Evolutionary conservation across 2,113 vertebrate genomes (phyloP).

Genomic region (Tympanuchus pallidicinctus): DNA sequence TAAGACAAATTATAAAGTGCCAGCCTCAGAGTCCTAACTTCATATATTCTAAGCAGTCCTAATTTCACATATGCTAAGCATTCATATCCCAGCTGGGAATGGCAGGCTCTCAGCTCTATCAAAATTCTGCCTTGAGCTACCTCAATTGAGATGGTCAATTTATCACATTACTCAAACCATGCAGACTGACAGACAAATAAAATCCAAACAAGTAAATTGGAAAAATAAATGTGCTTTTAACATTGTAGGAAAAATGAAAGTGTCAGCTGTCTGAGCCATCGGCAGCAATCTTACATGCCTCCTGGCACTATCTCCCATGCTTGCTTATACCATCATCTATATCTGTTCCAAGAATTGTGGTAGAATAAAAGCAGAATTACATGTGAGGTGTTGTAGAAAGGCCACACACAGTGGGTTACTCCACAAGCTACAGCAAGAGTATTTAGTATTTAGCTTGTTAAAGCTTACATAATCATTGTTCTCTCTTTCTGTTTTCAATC

Average conservation of each 20-base stretch:
- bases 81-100: background rate
- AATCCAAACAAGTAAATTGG: background rate
- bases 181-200: background rate
- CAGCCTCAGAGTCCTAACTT: background rate
- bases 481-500: slow-evolving; percentile 31
- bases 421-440: background rate
- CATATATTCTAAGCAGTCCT: background rate
- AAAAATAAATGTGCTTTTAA: slow-evolving; percentile 10
- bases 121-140: background rate
- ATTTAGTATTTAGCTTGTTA: background rate
- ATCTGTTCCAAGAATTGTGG: background rate
- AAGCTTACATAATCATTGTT: background rate
- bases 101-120: background rate
- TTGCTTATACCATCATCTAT: background rate
- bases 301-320: background rate
- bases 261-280: background rate
- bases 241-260: background rate
- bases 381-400: background rate
- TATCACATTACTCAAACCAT: background rate
- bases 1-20: background rate
- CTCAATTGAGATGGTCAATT: background rate
- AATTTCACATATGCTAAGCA: background rate
- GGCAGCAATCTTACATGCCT: background rate
- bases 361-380: background rate
- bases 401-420: background rate